Conservation (phyloP, 2,113 vertebrate genomes). For the Ammospiza caudacuta region DNA sequence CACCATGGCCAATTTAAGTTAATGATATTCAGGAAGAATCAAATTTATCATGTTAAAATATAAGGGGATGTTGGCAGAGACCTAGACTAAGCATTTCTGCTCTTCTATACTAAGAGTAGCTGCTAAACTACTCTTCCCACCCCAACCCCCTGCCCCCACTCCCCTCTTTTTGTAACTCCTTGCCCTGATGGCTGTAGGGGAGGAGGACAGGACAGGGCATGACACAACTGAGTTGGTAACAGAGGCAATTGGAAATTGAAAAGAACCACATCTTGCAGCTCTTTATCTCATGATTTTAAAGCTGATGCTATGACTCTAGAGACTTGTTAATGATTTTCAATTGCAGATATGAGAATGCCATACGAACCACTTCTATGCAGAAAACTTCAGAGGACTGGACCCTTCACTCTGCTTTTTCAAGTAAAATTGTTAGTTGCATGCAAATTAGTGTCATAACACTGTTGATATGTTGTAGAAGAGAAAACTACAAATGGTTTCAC, state of each 20-base stretch:
- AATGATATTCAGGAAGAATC: background rate
- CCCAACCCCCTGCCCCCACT: no score
- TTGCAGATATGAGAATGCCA: background rate
- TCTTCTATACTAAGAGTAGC: background rate
- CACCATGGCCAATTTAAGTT: background rate
- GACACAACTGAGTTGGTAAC: background rate
- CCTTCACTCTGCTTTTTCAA: background rate
- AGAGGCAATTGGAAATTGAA: background rate
- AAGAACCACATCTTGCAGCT: background rate
- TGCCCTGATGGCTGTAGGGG: rapidly evolving
- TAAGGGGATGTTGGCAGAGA: background rate
- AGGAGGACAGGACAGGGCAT: background rate
- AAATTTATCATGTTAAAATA: background rate
- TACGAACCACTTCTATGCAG: background rate
- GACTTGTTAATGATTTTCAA: background rate
- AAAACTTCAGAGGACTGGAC: background rate
- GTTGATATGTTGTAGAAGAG: background rate
- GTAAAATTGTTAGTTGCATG: background rate
- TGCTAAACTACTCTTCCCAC: background rate
- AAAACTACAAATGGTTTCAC: background rate
- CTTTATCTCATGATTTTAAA: background rate
- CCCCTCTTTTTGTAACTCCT: background rate
- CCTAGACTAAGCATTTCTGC: background rate
- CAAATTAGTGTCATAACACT: background rate
- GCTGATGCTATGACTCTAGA: background rate